Evolutionary conservation across 2,113 vertebrate genomes (phyloP).

Genomic region (Bufo gargarizans): DNA sequence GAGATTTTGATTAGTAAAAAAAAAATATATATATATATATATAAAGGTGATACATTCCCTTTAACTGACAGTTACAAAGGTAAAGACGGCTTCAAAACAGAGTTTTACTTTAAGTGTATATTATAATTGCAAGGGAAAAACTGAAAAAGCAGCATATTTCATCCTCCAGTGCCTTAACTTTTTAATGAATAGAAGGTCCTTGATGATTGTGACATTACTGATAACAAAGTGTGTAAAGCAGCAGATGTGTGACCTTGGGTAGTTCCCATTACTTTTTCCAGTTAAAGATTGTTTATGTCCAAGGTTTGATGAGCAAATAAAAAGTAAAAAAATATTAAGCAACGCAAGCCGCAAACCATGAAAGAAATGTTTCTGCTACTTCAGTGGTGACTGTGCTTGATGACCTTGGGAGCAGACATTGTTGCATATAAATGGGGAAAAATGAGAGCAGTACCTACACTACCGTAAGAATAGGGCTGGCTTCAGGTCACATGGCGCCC

Average conservation of each 20-base stretch:
- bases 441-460: background rate
- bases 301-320: conserved; percentile 50
- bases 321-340: conserved; percentile 8
- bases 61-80: background rate
- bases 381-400: background rate
- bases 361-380: conserved; percentile 27
- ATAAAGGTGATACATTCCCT: no score
- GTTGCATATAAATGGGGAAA: background rate
- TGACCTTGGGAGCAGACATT: conserved; percentile 6
- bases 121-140: conserved; percentile 78
- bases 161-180: conserved; percentile 76
- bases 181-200: conserved; percentile 72
- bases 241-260: conserved; percentile 57
- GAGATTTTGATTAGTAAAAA: no score
- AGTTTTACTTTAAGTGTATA: conserved; percentile 56
- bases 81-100: background rate
- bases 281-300: conserved; percentile 35
- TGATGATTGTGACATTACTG: conserved; percentile 67
- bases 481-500: no score
- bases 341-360: conserved; percentile 38
- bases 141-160: conserved; percentile 69
- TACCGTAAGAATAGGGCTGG: no score
- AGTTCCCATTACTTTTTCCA: conserved; percentile 54
- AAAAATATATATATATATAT: no score
- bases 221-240: conserved; percentile 64